Evolutionary conservation across 2,888 invertebrate species (phyloP).

Genomic region (Steromphala cineraria): DNA sequence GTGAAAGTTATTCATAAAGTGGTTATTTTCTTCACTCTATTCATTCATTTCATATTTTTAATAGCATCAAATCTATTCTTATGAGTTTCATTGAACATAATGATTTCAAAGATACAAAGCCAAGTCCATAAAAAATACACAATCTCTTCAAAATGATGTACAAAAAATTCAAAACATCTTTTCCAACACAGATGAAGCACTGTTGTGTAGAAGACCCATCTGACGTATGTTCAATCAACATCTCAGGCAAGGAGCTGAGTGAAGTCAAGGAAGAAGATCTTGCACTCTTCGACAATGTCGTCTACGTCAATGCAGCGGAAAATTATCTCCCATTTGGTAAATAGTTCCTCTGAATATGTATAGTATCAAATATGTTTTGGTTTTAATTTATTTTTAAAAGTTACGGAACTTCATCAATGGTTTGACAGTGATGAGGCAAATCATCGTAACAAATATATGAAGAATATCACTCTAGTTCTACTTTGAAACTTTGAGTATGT

Average conservation of each 20-base stretch:
- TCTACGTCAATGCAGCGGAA: conserved; percentile 74
- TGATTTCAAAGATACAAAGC: not conserved
- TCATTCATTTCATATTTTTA: no score
- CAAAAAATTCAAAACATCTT: conserved; percentile 17
- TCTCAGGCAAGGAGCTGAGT: conserved; percentile 67
- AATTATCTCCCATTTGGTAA: conserved; percentile 73
- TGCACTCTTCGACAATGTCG: conserved; percentile 73
- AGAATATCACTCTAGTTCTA: no score
- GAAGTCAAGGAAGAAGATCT: conserved; percentile 73
- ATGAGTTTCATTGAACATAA: no score
- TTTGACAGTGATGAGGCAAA: no score
- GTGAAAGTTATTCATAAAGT: no score
- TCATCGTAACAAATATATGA: no score
- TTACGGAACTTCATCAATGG: no score
- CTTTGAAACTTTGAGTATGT: no score
- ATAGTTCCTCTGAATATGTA: not conserved
- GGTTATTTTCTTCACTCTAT: no score
- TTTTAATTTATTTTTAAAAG: no score
- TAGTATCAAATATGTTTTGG: not conserved
- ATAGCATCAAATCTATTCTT: no score
- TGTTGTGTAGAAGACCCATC: conserved; percentile 74
- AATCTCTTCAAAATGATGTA: no score
- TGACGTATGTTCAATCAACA: conserved; percentile 72
- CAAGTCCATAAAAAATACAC: not conserved
- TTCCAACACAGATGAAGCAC: conserved; percentile 67